phyloP scores from a whole-genome alignment of 2,113 vertebrate genomes.

The Campylomormyrus numenius region DNA sequence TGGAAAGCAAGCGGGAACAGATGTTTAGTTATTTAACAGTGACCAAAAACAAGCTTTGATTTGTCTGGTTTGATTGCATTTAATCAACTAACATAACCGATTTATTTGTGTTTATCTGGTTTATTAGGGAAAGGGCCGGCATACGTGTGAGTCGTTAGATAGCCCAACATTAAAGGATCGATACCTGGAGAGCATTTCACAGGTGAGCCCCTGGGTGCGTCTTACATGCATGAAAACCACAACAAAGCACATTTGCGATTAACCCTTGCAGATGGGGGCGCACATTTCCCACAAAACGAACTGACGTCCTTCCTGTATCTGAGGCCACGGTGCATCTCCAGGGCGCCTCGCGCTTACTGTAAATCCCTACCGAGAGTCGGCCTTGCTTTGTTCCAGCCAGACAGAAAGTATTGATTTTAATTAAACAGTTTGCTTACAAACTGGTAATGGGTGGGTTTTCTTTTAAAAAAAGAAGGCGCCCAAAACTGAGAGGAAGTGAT shows the following conservation, averaged over 20 bases:
- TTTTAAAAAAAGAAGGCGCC: background rate
- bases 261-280: background rate
- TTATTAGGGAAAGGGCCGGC: background rate
- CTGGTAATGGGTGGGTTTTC: background rate
- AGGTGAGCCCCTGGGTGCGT: conserved; percentile 7
- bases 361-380: background rate
- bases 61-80: background rate
- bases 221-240: conserved; percentile 11
- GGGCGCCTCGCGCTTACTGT: background rate
- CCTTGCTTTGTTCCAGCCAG: background rate
- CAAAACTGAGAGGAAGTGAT: background rate
- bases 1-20: background rate
- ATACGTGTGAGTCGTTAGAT: background rate
- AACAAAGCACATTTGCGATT: conserved; percentile 18
- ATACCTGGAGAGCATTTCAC: background rate
- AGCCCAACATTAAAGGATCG: background rate
- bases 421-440: background rate
- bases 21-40: background rate
- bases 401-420: background rate
- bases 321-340: background rate
- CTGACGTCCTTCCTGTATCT: conserved; percentile 2
- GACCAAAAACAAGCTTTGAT: background rate
- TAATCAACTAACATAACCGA: background rate
- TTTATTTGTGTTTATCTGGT: background rate
- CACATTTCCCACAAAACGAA: background rate